These are phyloP conservation scores for Alauda arvensis DNA, from an alignment of 2,797 vertebrate species.

Conservation along the genomic window DNA sequence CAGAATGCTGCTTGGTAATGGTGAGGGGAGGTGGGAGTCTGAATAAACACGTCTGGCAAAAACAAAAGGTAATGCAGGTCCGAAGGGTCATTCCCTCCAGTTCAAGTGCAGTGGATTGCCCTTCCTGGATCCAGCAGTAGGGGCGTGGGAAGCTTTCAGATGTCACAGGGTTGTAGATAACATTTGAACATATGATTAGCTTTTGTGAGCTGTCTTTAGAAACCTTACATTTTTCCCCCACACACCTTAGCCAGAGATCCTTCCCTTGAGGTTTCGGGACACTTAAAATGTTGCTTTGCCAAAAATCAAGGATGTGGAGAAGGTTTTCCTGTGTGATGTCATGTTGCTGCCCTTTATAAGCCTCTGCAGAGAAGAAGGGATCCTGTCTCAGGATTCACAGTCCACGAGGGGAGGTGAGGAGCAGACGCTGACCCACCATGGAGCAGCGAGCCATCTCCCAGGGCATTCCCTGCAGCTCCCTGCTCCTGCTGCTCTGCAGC, in stretches of 20 bases:
- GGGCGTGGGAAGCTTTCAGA: constrained; percentile 57
- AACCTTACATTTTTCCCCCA: constrained; percentile 58
- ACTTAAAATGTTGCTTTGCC: constrained; percentile 72
- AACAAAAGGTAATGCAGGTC: background rate
- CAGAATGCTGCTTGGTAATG: background rate
- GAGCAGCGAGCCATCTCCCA: background rate
- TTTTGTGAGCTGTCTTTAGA: constrained; percentile 66
- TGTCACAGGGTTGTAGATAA: constrained; percentile 69
- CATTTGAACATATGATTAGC: constrained; percentile 70
- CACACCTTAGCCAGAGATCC: constrained; percentile 57
- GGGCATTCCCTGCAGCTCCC: background rate
- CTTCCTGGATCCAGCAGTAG: constrained; percentile 34
- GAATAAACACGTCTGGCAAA: background rate
- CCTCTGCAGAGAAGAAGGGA: constrained; percentile 52
- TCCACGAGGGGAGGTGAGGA: background rate
- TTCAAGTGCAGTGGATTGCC: constrained; percentile 8
- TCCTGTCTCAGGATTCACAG: constrained; percentile 19
- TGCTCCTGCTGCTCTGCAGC: constrained; percentile 66
- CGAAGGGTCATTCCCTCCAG: constrained; percentile 31
- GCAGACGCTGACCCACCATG: background rate
- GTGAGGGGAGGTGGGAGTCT: background rate
- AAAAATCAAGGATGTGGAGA: constrained; percentile 76
- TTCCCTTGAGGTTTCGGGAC: constrained; percentile 65
- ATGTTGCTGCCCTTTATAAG: constrained; percentile 74
- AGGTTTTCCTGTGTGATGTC: constrained; percentile 76